Percentiles rank a stretch among this genome's conserved stretches.
Conservation (phyloP, 2,888 invertebrate species). For the Dolomedes plantarius region DNA sequence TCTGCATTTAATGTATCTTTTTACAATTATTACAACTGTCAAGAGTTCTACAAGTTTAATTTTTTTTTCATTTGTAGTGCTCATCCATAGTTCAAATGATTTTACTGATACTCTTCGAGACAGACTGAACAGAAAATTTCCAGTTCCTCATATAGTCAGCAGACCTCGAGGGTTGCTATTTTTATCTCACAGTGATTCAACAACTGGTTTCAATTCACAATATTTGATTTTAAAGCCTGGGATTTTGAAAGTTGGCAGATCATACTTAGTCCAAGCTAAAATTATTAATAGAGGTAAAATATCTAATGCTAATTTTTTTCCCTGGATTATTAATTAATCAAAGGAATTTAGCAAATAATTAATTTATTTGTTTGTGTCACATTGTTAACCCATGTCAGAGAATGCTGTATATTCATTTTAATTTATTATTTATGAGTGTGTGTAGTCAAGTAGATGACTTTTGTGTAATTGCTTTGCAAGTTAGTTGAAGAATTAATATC, state of each 20-base stretch:
- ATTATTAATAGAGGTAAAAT: slow-evolving; percentile 74
- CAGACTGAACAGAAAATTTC: neutral
- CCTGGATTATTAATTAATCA: too few species aligned
- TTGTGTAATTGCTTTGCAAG: too few species aligned
- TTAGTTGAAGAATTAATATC: too few species aligned
- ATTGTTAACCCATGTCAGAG: too few species aligned
- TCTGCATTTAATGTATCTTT: too few species aligned
- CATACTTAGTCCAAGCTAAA: slow-evolving; percentile 75
- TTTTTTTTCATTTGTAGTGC: slow-evolving; percentile 22
- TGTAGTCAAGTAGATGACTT: too few species aligned
- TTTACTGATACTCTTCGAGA: slow-evolving; percentile 54
- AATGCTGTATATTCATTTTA: too few species aligned
- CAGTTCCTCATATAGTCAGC: slow-evolving; percentile 62
- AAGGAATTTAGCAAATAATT: too few species aligned
- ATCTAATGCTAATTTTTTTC: too few species aligned
- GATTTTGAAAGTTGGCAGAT: slow-evolving; percentile 74
- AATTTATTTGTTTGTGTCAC: too few species aligned
- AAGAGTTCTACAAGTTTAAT: neutral
- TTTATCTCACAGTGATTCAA: slow-evolving; percentile 72
- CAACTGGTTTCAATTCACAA: slow-evolving; percentile 75
- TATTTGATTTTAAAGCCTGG: slow-evolving; percentile 76
- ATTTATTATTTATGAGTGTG: too few species aligned
- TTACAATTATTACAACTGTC: neutral
- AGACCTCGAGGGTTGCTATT: slow-evolving; percentile 50
- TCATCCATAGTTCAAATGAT: slow-evolving; percentile 11